Base-by-base conservation (phyloP, 35 echinoderm and acorn worm species). In the Ophiothrix spiculata region DNA sequence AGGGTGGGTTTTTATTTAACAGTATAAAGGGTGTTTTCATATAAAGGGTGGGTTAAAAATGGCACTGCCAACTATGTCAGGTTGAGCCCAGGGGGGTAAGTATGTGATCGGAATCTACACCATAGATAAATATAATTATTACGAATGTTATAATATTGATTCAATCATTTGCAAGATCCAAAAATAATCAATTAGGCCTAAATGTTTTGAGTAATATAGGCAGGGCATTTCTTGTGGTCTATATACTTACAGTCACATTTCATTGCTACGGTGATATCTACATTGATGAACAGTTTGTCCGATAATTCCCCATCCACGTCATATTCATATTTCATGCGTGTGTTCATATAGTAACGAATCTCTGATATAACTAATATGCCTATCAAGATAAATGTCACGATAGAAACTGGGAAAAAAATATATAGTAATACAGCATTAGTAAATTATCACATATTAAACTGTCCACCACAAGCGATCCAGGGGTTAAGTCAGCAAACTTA, bases 261-360 rank as follows among this genome's bases (percentile, higher is more conserved):
- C 95, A 97, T 97, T 0, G 95, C 91, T 8, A 97, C 95, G 0
- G 95, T 97, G 35, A 97, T 88, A 74, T 97, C 95, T 14, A 93
- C 77, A 74, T 97, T 97, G 19, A 97, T 93, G 54, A 84, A 75
- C 21, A 97, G 86, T 91, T 90, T 97, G 40, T 85, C 86, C 6
- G 73, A 63, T 25, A 97, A 77, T 36, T 93, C 91, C 37, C 85
- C 75, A 56, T 97, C 95, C 16, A 97, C 95, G 45, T 93, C 82
- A 39, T 97, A 97, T 28, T 93, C 80, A 56, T 97, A 97, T 76
- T 91, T 93, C 95, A 97, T 97, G 23, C 88, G 75, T 12, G 95
- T 90, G 25, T 90, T 80, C 34, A 88, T 25, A 76, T 90, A 97
- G 56, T 91, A 97, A 36, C 84, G 76, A 0, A 93, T 40, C 75